A percentile compares a stretch with the other conserved stretches of the same genome.
These are phyloP conservation scores for Dryadula phaetusa DNA, from an alignment of 2,888 invertebrate species.

Conservation along the genomic window DNA sequence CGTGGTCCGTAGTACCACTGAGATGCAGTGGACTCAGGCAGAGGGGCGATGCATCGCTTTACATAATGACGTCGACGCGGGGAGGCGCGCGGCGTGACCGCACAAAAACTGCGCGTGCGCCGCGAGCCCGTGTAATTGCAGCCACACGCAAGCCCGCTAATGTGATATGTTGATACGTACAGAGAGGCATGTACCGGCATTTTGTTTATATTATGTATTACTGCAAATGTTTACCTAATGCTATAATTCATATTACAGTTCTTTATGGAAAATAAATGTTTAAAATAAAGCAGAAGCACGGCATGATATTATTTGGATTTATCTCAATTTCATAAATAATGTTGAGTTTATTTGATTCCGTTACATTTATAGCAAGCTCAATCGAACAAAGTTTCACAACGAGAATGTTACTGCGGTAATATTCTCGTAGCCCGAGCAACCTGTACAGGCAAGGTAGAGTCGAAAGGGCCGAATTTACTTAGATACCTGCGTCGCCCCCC, in stretches of 20 bases:
- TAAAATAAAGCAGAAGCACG: not conserved
- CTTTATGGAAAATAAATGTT: not conserved
- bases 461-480: slow-evolving; percentile 55
- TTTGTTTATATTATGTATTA: not conserved
- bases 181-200: not conserved
- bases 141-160: slow-evolving; percentile 30
- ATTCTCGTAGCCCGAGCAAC: slow-evolving; percentile 45
- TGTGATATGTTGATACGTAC: not conserved
- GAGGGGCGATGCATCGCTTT: slow-evolving; percentile 19
- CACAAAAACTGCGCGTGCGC: slow-evolving; percentile 39
- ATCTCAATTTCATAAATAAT: not conserved
- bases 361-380: not conserved
- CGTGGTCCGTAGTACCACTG: not conserved
- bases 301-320: not conserved
- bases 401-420: slow-evolving; percentile 30
- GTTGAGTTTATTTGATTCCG: not conserved
- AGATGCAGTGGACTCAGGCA: not conserved
- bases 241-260: not conserved
- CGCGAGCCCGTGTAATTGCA: slow-evolving; percentile 45
- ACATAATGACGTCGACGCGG: slow-evolving; percentile 26
- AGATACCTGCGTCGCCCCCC: slow-evolving; percentile 37
- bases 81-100: slow-evolving; percentile 12
- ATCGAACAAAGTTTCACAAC: not conserved
- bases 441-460: slow-evolving; percentile 48
- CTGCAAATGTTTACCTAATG: not conserved